These are phyloP conservation scores for Hippocampus kuda DNA, from an alignment of 2,797 vertebrate species.

Conservation along the genomic window DNA sequence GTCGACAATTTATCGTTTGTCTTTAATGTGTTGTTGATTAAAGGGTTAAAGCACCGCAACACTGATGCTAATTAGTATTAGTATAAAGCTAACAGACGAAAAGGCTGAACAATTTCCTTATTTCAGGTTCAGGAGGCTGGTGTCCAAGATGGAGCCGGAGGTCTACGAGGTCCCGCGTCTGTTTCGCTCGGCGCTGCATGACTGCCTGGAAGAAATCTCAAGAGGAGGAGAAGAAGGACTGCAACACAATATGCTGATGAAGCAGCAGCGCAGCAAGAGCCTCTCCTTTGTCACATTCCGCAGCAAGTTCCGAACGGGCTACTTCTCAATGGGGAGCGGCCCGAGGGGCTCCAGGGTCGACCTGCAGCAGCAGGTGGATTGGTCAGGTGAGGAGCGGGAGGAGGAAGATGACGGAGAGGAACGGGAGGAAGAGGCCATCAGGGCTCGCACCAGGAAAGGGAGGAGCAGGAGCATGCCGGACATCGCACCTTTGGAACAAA, in stretches of 20 bases:
- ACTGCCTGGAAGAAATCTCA: conserved; percentile 55
- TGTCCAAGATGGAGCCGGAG: conserved; percentile 70
- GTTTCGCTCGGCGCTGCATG: conserved; percentile 62
- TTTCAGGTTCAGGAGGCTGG: conserved; percentile 66
- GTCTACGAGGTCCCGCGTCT: conserved; percentile 67
- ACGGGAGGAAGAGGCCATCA: conserved; percentile 43
- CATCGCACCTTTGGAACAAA: conserved; percentile 63
- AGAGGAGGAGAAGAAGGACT: conserved; percentile 20
- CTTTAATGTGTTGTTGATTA: no score
- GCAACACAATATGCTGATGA: conserved; percentile 35
- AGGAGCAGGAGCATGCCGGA: conserved; percentile 75
- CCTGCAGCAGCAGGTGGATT: conserved; percentile 64
- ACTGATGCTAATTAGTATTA: no score
- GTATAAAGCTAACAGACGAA: no score
- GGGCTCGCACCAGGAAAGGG: conserved; percentile 53
- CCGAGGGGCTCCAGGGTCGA: conserved; percentile 59
- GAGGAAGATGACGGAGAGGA: conserved; percentile 19
- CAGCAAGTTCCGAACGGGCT: conserved; percentile 56
- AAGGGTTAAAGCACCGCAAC: no score
- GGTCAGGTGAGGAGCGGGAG: conserved; percentile 63
- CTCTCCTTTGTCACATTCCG: conserved; percentile 68
- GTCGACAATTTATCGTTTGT: no score
- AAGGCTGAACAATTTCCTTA: not conserved
- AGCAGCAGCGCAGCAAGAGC: conserved; percentile 70
- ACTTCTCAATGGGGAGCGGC: conserved; percentile 44